Conservation (phyloP, 2,797 vertebrate species). For the Pseudocheirus occidentalis region DNA sequence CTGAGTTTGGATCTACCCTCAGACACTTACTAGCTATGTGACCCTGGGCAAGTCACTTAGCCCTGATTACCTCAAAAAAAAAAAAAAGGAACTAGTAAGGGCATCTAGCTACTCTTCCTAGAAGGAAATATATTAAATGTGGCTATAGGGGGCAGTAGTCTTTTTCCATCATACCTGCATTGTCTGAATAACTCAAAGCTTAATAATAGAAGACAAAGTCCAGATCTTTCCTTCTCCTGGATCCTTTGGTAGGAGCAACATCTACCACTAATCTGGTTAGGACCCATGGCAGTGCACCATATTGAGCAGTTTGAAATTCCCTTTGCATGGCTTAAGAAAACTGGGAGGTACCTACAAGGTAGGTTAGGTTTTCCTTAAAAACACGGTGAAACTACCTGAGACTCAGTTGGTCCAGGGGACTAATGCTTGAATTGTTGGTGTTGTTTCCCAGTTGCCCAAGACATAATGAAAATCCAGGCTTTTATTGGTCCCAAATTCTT, state of each 20-base stretch:
- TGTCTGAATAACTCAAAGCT: neutral
- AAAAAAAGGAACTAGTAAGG: neutral
- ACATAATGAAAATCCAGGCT: neutral
- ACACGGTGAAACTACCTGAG: neutral
- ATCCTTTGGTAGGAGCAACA: neutral
- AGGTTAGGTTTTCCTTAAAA: neutral
- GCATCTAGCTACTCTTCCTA: neutral
- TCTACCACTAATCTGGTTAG: neutral
- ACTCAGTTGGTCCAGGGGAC: neutral
- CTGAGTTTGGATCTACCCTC: too few relatives aligned
- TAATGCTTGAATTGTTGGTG: neutral
- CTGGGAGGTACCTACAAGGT: neutral
- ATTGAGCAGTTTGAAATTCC: neutral
- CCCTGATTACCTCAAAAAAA: neutral
- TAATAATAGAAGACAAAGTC: neutral
- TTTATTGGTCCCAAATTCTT: neutral
- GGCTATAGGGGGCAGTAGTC: neutral
- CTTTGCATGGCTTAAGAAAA: neutral
- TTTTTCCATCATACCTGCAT: neutral
- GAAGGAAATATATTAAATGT: neutral
- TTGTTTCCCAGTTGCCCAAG: neutral
- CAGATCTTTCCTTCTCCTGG: neutral
- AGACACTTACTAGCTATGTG: neutral
- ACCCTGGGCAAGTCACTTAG: neutral
- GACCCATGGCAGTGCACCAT: neutral